Evolutionary conservation across 2,888 invertebrate genomes (phyloP).

Genomic region (Diarsia mendica): DNA sequence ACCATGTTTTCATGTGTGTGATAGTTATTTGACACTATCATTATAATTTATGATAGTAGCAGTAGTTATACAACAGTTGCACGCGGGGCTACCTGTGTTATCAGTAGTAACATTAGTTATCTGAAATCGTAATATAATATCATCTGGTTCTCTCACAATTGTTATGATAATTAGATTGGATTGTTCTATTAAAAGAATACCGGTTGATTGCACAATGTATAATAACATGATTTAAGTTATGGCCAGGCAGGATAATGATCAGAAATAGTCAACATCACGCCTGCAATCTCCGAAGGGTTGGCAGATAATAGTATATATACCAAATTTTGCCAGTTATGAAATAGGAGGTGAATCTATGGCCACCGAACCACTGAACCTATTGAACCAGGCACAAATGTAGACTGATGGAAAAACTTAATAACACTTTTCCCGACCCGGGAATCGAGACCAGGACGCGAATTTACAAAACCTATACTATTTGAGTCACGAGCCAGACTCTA

Average conservation of each 20-base stretch:
- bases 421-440: too few relatives aligned
- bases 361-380: too few relatives aligned
- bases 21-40: constrained; percentile 12
- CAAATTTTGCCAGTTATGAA: not conserved
- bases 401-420: too few relatives aligned
- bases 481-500: too few relatives aligned
- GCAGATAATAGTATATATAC: not conserved
- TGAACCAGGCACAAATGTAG: too few relatives aligned
- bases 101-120: not conserved
- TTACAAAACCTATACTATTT: too few relatives aligned
- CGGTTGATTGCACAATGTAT: not conserved
- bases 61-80: not conserved
- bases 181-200: not conserved
- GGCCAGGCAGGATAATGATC: too few relatives aligned
- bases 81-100: not conserved
- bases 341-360: too few relatives aligned
- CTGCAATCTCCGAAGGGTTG: not conserved
- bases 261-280: not conserved
- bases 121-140: constrained; percentile 1
- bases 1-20: not conserved
- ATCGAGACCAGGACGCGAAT: too few relatives aligned
- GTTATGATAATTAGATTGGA: constrained; percentile 8
- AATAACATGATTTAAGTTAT: not conserved
- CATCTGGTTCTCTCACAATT: constrained; percentile 8
- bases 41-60: not conserved